Conservation (phyloP, 2,888 invertebrate genomes). For the Boloria euphrosyne region DNA sequence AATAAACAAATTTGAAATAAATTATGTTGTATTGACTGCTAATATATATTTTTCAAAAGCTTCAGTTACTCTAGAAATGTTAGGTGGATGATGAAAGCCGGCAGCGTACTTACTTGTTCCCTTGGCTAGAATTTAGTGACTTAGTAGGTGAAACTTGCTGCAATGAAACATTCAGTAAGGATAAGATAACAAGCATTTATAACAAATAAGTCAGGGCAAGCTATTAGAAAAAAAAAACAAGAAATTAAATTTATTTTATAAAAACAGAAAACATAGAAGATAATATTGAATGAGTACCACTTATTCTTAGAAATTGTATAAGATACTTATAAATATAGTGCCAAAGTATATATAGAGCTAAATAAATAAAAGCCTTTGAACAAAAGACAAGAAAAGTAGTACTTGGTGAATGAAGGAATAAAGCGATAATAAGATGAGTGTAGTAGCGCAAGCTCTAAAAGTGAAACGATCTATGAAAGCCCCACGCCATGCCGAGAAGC, state of each 20-base stretch:
- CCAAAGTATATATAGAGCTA: constrained; percentile 28
- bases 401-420: not conserved
- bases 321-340: constrained; percentile 29
- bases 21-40: not conserved
- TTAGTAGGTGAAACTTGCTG: constrained; percentile 81
- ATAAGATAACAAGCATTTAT: constrained; percentile 68
- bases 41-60: constrained; percentile 10
- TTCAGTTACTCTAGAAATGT: constrained; percentile 27
- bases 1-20: not conserved
- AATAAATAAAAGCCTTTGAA: constrained; percentile 10
- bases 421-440: constrained; percentile 7
- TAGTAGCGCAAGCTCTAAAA: not conserved
- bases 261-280: constrained; percentile 22
- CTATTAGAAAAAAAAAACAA: constrained; percentile 44
- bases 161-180: constrained; percentile 75
- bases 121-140: constrained; percentile 77
- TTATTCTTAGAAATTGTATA: constrained; percentile 8
- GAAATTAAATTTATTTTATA: constrained; percentile 38
- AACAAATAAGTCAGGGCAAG: constrained; percentile 57
- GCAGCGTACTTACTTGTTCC: constrained; percentile 71
- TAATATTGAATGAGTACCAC: not conserved
- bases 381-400: not conserved
- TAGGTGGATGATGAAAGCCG: constrained; percentile 31
- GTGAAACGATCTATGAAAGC: constrained; percentile 25
- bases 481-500: constrained; percentile 34